Percentiles rank a stretch among this genome's conserved stretches.
Conservation (phyloP, 2,888 invertebrate genomes). For the Emmelina monodactyla region DNA sequence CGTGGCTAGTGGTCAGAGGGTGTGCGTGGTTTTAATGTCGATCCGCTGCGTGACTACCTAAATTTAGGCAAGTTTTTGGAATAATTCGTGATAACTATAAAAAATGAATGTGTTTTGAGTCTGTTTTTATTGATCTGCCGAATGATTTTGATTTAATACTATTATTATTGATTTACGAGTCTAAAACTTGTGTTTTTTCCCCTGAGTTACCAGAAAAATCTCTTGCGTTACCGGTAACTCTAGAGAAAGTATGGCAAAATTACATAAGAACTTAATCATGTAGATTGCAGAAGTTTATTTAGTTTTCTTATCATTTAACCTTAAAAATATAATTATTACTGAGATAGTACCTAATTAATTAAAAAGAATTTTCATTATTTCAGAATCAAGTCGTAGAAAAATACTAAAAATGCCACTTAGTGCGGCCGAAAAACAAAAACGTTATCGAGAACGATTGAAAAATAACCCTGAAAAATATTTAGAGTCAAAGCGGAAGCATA, state of each 20-base stretch:
- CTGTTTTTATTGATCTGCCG: neutral
- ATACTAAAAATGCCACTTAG: neutral
- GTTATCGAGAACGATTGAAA: neutral
- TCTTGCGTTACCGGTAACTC: neutral
- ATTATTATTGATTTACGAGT: neutral
- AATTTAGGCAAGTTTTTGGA: neutral
- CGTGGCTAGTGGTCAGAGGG: neutral
- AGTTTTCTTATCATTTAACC: neutral
- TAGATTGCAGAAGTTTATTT: neutral
- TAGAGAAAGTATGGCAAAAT: neutral
- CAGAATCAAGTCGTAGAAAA: neutral
- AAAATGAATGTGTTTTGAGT: neutral
- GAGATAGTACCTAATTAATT: too few relatives aligned
- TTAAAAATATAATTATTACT: neutral
- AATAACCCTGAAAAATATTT: constrained; percentile 4
- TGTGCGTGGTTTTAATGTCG: constrained; percentile 1
- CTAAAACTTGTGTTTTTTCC: neutral
- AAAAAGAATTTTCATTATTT: neutral
- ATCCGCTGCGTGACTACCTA: neutral
- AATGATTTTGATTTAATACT: neutral
- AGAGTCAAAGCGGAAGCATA: constrained; percentile 3
- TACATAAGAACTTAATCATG: neutral
- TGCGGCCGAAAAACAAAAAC: constrained; percentile 8
- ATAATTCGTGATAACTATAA: neutral
- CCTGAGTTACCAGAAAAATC: neutral